Percentiles rank a stretch among this genome's conserved stretches.
Conservation (phyloP, 2,888 invertebrate genomes). For the Loripinus fragilis region DNA sequence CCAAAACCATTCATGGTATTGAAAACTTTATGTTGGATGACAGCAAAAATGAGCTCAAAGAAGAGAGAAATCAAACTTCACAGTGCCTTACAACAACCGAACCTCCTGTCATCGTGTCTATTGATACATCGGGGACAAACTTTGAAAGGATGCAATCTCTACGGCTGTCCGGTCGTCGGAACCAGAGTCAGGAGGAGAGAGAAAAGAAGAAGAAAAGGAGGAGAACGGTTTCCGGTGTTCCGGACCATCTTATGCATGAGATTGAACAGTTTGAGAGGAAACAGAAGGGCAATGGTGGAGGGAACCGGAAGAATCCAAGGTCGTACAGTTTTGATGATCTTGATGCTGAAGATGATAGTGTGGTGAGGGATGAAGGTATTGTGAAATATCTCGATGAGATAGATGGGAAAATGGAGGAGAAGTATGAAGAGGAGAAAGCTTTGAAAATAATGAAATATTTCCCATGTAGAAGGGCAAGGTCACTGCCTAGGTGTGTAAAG, state of each 20-base stretch:
- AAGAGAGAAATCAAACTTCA: constrained; percentile 54
- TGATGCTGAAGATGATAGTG: constrained; percentile 58
- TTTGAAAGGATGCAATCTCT: constrained; percentile 95
- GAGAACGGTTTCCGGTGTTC: constrained; percentile 77
- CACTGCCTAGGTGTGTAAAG: constrained; percentile 75
- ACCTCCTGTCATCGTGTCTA: constrained; percentile 93
- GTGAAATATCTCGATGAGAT: constrained; percentile 76
- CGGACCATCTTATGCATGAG: constrained; percentile 74
- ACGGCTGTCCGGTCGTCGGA: constrained; percentile 88
- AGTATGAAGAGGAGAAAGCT: constrained; percentile 68
- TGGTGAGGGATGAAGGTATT: constrained; percentile 70
- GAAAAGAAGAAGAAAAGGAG: constrained; percentile 68
- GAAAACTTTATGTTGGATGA: constrained; percentile 59
- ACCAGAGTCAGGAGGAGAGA: constrained; percentile 53
- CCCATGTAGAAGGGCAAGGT: constrained; percentile 74
- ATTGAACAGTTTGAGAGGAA: constrained; percentile 74
- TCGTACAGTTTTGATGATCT: constrained; percentile 77
- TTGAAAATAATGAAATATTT: constrained; percentile 72
- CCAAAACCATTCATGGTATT: constrained; percentile 71
- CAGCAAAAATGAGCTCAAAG: constrained; percentile 44
- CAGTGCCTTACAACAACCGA: constrained; percentile 50
- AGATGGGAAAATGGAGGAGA: constrained; percentile 76
- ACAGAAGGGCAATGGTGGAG: constrained; percentile 53
- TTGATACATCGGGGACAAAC: constrained; percentile 94
- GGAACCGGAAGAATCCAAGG: constrained; percentile 61